Evolutionary conservation across 2,888 invertebrate genomes (phyloP).

Genomic region (Schrankia costaestrigalis): DNA sequence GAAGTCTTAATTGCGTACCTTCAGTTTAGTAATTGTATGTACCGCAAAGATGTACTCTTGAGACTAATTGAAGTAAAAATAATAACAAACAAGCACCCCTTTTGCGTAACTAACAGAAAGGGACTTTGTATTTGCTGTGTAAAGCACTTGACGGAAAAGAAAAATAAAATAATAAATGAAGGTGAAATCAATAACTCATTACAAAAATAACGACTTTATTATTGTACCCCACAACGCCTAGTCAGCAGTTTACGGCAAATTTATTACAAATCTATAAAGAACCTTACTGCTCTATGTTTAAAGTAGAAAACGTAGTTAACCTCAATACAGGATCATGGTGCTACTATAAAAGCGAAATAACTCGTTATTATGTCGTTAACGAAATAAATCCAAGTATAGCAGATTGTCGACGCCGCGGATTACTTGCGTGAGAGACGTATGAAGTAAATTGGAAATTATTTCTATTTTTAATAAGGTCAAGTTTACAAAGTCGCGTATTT

Average conservation of each 20-base stretch:
- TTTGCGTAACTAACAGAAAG: slow-evolving; percentile 4
- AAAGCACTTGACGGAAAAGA: slow-evolving; percentile 6
- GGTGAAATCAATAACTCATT: slow-evolving; percentile 28
- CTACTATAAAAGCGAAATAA: slow-evolving; percentile 39
- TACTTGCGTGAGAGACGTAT: slow-evolving; percentile 23
- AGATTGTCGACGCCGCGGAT: slow-evolving; percentile 39
- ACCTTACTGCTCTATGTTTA: slow-evolving; percentile 14
- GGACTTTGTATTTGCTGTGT: slow-evolving; percentile 6
- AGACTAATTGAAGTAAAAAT: slow-evolving; percentile 8
- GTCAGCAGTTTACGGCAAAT: slow-evolving; percentile 18
- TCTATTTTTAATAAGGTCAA: not conserved
- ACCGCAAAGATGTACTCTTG: slow-evolving; percentile 5
- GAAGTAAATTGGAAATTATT: slow-evolving; percentile 30
- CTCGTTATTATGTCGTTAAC: slow-evolving; percentile 52
- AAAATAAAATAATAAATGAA: slow-evolving; percentile 15
- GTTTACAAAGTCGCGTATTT: too few species aligned
- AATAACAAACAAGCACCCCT: slow-evolving; percentile 2
- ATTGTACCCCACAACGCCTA: slow-evolving; percentile 17
- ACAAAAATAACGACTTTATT: slow-evolving; percentile 18
- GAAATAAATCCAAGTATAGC: slow-evolving; percentile 38
- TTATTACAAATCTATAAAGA: not conserved
- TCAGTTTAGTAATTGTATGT: too few species aligned
- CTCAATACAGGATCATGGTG: slow-evolving; percentile 23
- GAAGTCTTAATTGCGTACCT: slow-evolving; percentile 11
- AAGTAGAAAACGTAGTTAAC: slow-evolving; percentile 17